phyloP scores from a whole-genome alignment of 1,140 invertebrate genomes.

The Dreissena rostriformis region DNA sequence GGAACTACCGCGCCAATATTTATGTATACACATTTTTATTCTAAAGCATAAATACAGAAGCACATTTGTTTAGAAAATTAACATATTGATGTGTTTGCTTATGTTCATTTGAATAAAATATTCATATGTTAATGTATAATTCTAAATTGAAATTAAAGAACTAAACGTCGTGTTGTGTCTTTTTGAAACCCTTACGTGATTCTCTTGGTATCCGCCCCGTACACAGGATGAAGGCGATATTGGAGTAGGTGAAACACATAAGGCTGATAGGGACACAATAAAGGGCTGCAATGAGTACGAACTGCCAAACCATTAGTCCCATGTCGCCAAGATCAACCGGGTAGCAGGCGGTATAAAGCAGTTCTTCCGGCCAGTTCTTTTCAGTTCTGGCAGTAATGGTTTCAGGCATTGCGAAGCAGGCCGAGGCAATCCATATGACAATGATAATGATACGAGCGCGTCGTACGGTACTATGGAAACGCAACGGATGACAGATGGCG shows the following conservation, averaged over 20 bases:
- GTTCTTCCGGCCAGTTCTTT: neutral
- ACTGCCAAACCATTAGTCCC: constrained; percentile 18
- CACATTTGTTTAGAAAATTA: neutral
- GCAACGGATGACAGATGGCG: constrained; percentile 94
- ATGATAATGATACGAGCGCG: constrained; percentile 91
- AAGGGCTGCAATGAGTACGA: constrained; percentile 32
- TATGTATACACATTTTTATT: neutral
- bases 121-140: neutral
- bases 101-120: neutral
- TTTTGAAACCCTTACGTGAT: neutral
- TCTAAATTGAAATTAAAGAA: neutral
- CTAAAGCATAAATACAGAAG: neutral
- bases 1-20: neutral
- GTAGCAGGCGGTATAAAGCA: constrained; percentile 20
- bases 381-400: constrained; percentile 6
- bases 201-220: neutral
- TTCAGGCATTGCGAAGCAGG: constrained; percentile 30
- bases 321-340: constrained; percentile 1
- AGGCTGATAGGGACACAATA: constrained; percentile 32
- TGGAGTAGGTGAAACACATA: constrained; percentile 42
- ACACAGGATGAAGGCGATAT: constrained; percentile 25
- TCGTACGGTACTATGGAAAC: constrained; percentile 88
- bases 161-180: neutral
- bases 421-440: constrained; percentile 85
- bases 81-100: neutral